Percentiles rank a stretch among this genome's conserved stretches.
These are phyloP conservation scores for Mesodorylaimus sp. DNA, from an alignment of 2,888 invertebrate genomes.

Conservation along the genomic window DNA sequence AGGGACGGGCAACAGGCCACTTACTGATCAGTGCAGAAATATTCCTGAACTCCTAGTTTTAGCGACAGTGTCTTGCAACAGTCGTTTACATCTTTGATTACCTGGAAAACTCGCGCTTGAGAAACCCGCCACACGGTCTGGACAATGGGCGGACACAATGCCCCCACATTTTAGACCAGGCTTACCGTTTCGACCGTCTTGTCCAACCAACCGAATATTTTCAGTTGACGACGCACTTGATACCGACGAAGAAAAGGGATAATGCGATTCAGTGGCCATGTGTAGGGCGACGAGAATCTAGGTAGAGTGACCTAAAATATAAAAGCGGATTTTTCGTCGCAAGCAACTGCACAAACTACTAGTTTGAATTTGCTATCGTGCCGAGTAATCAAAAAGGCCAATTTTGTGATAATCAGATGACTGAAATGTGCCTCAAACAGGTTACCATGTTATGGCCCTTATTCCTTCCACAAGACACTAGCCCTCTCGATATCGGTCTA, in stretches of 20 bases:
- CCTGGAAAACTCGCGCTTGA: too few species aligned
- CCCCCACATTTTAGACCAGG: too few species aligned
- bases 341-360: too few species aligned
- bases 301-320: slow-evolving; percentile 48
- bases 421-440: too few species aligned
- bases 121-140: too few species aligned
- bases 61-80: slow-evolving; percentile 72
- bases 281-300: slow-evolving; percentile 70
- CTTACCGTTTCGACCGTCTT: slow-evolving; percentile 55
- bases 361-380: too few species aligned
- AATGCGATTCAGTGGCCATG: slow-evolving; percentile 70
- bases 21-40: not conserved
- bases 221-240: slow-evolving; percentile 46
- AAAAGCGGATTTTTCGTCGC: not conserved
- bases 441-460: too few species aligned
- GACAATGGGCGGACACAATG: too few species aligned
- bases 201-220: slow-evolving; percentile 60
- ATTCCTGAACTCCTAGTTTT: slow-evolving; percentile 43
- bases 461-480: too few species aligned
- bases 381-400: too few species aligned
- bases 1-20: slow-evolving; percentile 17
- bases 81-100: slow-evolving; percentile 49
- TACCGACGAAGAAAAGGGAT: slow-evolving; percentile 57
- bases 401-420: too few species aligned
- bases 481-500: too few species aligned